phyloP scores from a whole-genome alignment of 2,797 vertebrate genomes.

The Phalanger gymnotis region DNA sequence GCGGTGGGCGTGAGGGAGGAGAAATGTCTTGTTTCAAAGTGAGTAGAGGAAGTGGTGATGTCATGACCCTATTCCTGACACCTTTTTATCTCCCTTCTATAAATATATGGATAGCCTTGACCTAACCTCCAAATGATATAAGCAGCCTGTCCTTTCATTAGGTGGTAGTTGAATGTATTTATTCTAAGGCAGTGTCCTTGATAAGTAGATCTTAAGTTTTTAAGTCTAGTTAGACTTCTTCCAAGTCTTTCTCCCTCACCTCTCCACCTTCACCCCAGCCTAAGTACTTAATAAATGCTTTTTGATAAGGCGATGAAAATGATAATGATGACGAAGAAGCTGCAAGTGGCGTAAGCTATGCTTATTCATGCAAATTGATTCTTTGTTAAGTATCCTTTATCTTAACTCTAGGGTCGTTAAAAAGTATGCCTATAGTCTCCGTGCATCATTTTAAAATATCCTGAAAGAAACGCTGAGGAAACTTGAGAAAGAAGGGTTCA shows the following conservation, averaged over 20 bases:
- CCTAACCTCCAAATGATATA: neutral
- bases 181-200: neutral
- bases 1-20: neutral
- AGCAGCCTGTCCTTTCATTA: neutral
- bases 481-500: neutral
- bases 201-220: neutral
- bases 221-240: neutral
- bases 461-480: neutral
- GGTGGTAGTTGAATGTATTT: neutral
- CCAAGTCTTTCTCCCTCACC: neutral
- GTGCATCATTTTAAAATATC: neutral
- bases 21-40: neutral
- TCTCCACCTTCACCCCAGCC: neutral
- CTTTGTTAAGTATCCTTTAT: neutral
- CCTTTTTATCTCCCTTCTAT: neutral
- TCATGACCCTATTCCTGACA: neutral
- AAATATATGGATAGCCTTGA: neutral
- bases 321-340: neutral
- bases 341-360: neutral
- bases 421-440: neutral
- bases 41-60: neutral
- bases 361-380: neutral
- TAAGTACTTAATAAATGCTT: neutral
- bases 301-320: neutral
- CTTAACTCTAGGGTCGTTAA: neutral